Conservation (phyloP, 1,140 invertebrate genomes). For the Sycophila sp. region DNA sequence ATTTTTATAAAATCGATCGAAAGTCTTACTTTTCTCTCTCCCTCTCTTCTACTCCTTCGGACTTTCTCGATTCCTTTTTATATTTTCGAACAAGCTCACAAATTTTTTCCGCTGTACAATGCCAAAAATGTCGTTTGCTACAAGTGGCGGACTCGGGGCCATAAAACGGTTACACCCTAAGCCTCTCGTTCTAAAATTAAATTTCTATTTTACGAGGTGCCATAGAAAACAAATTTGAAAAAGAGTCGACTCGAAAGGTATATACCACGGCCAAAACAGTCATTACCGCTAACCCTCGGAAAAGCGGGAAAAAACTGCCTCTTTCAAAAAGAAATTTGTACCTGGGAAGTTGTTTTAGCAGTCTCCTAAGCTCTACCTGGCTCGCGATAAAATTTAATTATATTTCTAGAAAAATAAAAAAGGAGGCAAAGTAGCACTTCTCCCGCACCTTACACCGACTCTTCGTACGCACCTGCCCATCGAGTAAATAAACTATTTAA, state of each 20-base stretch:
- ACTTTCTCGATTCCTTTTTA: too few species aligned
- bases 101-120: too few species aligned
- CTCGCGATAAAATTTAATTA: not conserved
- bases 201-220: conserved; percentile 32
- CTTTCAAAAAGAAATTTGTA: conserved; percentile 4
- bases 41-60: too few species aligned
- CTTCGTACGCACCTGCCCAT: too few species aligned
- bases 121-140: too few species aligned
- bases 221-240: conserved; percentile 21
- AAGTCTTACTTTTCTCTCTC: too few species aligned
- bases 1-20: too few species aligned
- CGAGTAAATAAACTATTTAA: too few species aligned
- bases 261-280: conserved; percentile 23
- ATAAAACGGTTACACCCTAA: conserved; percentile 14
- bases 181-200: conserved; percentile 9
- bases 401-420: too few species aligned
- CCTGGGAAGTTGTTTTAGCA: conserved; percentile 8
- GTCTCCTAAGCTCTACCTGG: not conserved
- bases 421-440: too few species aligned
- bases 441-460: too few species aligned
- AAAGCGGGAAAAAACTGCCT: conserved; percentile 2
- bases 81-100: not conserved
- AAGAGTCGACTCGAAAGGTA: conserved; percentile 10
- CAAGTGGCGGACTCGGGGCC: not conserved
- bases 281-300: conserved; percentile 21